A percentile compares a stretch with the other conserved stretches of the same genome.
phyloP scores from a whole-genome alignment of 2,113 vertebrate species.

The Dicentrarchus labrax region DNA sequence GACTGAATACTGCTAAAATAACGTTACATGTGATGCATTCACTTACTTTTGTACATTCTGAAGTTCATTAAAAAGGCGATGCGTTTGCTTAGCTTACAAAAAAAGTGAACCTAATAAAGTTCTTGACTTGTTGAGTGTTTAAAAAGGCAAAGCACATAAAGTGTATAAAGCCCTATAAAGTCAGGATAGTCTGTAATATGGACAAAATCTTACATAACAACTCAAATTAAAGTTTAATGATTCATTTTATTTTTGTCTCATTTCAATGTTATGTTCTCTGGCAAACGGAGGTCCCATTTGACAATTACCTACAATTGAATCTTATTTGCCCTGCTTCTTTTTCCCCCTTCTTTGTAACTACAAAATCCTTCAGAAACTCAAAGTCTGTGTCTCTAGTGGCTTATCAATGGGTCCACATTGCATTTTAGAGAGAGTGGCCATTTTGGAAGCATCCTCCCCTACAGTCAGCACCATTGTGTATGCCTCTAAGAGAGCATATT shows the following conservation, averaged over 20 bases:
- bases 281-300: background rate
- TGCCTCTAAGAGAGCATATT: conserved; percentile 58
- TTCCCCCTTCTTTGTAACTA: background rate
- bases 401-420: conserved; percentile 74
- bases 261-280: conserved; percentile 15
- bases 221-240: conserved; percentile 22
- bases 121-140: background rate
- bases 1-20: background rate
- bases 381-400: conserved; percentile 50
- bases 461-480: conserved; percentile 53
- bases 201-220: conserved; percentile 4
- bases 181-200: background rate
- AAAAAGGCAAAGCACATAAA: conserved; percentile 12
- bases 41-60: background rate
- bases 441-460: conserved; percentile 52
- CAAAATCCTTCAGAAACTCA: conserved; percentile 36
- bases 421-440: conserved; percentile 64
- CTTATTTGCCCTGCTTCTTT: background rate
- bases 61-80: background rate
- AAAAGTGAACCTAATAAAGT: background rate
- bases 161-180: conserved; percentile 12
- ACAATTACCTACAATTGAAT: conserved; percentile 8
- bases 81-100: background rate
- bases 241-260: conserved; percentile 14
- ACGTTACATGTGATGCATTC: background rate